These are phyloP conservation scores for Halocynthia aurantium DNA, from an alignment of 23 tunicate genomes.

Conservation along the genomic window DNA sequence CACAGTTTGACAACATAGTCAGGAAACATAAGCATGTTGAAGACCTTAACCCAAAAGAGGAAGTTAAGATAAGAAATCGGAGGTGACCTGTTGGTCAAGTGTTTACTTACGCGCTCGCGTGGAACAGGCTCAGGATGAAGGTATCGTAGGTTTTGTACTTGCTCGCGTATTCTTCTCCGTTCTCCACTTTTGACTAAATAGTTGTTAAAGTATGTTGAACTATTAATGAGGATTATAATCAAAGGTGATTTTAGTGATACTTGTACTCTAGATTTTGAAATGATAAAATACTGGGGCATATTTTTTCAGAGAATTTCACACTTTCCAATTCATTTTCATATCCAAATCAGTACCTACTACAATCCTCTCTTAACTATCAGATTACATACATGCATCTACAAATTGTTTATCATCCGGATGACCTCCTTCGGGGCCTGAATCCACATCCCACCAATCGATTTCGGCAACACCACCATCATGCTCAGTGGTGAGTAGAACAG, in stretches of 20 bases:
- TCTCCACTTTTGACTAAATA: too few species aligned
- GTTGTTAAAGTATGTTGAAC: background rate
- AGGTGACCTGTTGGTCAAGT: background rate
- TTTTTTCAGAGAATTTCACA: too few species aligned
- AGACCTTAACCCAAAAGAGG: conserved; percentile 11
- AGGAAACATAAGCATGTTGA: conserved; percentile 70
- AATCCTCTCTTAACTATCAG: too few species aligned
- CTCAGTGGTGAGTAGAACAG: conserved; percentile 1
- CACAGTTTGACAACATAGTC: conserved; percentile 56
- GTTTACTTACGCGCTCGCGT: conserved; percentile 19
- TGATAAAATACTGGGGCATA: too few species aligned
- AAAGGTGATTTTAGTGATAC: too few species aligned
- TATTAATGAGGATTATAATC: background rate
- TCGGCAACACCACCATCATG: conserved; percentile 1
- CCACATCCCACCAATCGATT: conserved; percentile 12
- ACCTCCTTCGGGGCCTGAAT: background rate
- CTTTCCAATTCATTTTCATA: too few species aligned
- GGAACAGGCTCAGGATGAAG: conserved; percentile 58
- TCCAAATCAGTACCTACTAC: too few species aligned
- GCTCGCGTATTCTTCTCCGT: background rate
- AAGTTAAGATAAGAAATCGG: too few species aligned
- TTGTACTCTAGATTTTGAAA: too few species aligned
- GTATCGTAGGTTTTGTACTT: background rate
- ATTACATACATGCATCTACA: background rate
- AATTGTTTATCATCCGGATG: background rate